A percentile compares a stretch with the other conserved stretches of the same genome.
These are phyloP conservation scores for Tiliqua scincoides DNA, from an alignment of 2,113 vertebrate genomes.

Conservation along the genomic window DNA sequence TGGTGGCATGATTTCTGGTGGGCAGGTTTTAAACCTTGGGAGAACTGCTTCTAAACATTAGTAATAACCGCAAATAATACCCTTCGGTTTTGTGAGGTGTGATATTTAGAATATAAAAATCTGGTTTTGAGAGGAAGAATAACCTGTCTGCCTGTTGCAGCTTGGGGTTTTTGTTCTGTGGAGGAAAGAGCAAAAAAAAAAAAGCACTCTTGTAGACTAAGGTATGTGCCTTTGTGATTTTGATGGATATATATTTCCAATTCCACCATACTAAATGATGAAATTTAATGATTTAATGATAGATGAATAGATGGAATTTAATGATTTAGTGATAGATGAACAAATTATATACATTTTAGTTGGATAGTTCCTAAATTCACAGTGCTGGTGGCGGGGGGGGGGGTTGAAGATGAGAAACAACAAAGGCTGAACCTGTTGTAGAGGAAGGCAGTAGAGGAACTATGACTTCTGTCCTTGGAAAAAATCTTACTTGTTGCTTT, in stretches of 20 bases:
- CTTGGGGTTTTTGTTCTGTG: background rate
- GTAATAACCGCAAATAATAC: slow-evolving; percentile 3
- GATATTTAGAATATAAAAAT: slow-evolving; percentile 13
- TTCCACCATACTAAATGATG: background rate
- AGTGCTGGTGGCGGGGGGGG: background rate
- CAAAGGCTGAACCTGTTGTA: background rate
- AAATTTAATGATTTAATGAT: too few species aligned
- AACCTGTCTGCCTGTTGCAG: background rate
- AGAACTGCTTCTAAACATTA: slow-evolving; percentile 1
- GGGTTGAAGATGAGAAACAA: background rate
- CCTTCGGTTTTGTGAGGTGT: background rate
- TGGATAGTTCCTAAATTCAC: background rate
- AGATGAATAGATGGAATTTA: background rate
- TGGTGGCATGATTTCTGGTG: background rate
- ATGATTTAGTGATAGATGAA: background rate
- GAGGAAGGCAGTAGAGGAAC: too few species aligned
- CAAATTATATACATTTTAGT: background rate
- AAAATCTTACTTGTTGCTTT: background rate
- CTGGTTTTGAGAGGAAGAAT: background rate
- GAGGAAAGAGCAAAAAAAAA: background rate
- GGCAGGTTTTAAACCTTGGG: background rate
- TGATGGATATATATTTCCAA: background rate
- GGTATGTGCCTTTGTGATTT: background rate
- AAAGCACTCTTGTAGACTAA: background rate
- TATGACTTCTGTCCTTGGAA: background rate